Percentiles rank a stretch among this genome's conserved stretches.
phyloP scores from a whole-genome alignment of 2,113 vertebrate genomes.

The Lutjanus erythropterus region DNA sequence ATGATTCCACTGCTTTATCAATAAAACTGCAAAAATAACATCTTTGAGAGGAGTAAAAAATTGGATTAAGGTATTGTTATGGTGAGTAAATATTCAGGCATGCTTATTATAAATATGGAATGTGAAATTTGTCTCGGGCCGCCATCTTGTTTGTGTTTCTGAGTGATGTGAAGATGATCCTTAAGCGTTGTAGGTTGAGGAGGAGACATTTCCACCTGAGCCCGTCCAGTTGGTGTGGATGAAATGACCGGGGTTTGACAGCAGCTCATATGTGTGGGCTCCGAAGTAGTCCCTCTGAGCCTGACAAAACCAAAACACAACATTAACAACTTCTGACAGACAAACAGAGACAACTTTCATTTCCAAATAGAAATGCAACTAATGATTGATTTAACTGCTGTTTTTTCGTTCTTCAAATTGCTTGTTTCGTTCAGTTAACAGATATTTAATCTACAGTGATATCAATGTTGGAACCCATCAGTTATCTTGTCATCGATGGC shows the following conservation, averaged over 20 bases:
- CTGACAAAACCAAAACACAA: constrained; percentile 72
- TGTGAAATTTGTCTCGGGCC: constrained; percentile 44
- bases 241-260: constrained; percentile 88
- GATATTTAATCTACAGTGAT: background rate
- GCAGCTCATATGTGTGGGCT: constrained; percentile 94
- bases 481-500: no score
- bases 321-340: background rate
- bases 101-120: constrained; percentile 52
- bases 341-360: background rate
- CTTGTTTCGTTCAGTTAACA: background rate
- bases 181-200: constrained; percentile 94
- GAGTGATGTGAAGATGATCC: background rate
- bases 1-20: constrained; percentile 65
- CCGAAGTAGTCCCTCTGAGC: constrained; percentile 99
- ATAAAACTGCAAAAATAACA: constrained; percentile 60
- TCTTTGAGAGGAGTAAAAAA: constrained; percentile 37
- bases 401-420: background rate
- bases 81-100: constrained; percentile 27
- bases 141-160: background rate
- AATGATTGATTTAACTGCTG: background rate
- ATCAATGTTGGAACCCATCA: no score
- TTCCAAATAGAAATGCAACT: background rate
- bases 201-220: constrained; percentile 92
- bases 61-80: constrained; percentile 8
- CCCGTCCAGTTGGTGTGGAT: constrained; percentile 99